Evolutionary conservation across 2,888 invertebrate species (phyloP).

Genomic region (Ectobius pallidus): DNA sequence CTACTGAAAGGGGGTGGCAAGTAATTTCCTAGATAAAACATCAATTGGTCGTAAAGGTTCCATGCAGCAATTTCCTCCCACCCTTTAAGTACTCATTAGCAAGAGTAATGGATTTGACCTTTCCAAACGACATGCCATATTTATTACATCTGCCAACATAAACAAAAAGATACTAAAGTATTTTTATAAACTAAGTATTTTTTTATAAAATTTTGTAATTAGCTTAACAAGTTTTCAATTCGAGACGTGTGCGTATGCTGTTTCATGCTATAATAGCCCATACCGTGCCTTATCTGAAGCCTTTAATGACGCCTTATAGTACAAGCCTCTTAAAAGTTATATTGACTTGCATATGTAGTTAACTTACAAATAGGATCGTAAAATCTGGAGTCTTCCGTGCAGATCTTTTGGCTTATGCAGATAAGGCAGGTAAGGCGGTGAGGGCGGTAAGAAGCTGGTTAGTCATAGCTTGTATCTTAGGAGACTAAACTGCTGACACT

Average conservation of each 20-base stretch:
- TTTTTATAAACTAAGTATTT: no score
- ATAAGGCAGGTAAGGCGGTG: background rate
- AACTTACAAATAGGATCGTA: conserved; percentile 1
- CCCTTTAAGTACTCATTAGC: no score
- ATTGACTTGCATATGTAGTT: background rate
- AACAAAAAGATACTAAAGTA: no score
- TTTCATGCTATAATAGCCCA: background rate
- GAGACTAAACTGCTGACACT: background rate
- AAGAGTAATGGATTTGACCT: no score
- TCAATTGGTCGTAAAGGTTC: no score
- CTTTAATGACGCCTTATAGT: background rate
- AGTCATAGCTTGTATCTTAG: background rate
- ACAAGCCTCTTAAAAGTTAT: conserved; percentile 1
- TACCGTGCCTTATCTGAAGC: background rate
- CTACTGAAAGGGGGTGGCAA: no score
- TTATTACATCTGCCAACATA: no score
- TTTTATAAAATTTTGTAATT: no score
- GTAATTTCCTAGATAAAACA: no score
- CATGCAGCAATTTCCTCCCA: no score
- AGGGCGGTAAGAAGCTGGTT: background rate
- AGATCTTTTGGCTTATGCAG: background rate
- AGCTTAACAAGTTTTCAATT: no score
- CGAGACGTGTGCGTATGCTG: background rate
- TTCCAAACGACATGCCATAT: no score
- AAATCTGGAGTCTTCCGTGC: background rate